phyloP scores from a whole-genome alignment of 2,113 vertebrate species.

The Serinus canaria region DNA sequence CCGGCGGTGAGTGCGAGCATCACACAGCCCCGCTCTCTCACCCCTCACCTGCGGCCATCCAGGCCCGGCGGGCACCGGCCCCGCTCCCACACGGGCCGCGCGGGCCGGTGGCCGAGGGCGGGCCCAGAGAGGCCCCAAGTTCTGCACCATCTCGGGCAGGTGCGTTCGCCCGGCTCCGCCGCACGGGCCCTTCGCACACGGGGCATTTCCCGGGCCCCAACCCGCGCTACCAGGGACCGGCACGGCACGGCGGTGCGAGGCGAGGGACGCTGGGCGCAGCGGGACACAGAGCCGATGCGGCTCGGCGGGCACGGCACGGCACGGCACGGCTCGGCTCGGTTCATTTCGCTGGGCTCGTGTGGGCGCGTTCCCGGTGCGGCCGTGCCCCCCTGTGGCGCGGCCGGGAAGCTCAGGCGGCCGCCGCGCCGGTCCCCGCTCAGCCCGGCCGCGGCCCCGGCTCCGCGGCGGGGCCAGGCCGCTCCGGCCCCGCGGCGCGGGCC shows the following conservation, averaged over 20 bases:
- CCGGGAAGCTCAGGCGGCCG: background rate
- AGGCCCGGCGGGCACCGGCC: background rate
- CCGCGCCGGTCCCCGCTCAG: too few species aligned
- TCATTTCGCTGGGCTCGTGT: fast-evolving
- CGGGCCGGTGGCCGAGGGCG: background rate
- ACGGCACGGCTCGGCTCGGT: fast-evolving
- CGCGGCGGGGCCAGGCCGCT: background rate
- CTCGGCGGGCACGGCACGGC: fast-evolving
- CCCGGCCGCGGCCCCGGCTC: background rate
- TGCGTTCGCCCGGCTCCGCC: background rate
- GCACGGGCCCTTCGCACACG: background rate
- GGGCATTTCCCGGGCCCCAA: background rate
- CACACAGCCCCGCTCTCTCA: background rate
- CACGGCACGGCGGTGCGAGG: background rate
- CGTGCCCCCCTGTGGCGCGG: conserved; percentile 37
- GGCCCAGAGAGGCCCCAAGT: fast-evolving
- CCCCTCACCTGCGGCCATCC: background rate
- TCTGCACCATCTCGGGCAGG: background rate
- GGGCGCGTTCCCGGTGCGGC: background rate
- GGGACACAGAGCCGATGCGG: too few species aligned
- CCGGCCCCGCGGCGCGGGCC: background rate
- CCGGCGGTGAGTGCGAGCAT: fast-evolving
- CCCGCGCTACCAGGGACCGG: too few species aligned
- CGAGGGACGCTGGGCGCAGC: too few species aligned
- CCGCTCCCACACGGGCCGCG: background rate